Conservation (phyloP, 2,888 invertebrate genomes). For the Drosophila algonquin region DNA sequence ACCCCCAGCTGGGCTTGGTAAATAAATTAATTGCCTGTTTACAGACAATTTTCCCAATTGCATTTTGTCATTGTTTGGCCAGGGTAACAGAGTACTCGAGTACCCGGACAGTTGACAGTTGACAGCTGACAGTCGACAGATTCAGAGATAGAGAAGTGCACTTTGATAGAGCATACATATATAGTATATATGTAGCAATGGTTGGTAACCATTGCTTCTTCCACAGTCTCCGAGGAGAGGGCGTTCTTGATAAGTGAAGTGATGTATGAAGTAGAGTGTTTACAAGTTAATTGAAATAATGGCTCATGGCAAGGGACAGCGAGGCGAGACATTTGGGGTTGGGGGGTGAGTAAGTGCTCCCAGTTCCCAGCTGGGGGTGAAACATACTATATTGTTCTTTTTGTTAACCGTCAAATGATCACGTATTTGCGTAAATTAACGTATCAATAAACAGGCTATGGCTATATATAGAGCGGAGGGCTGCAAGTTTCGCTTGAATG, state of each 20-base stretch:
- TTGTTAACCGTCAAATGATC: slow-evolving; percentile 44
- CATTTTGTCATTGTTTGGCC: slow-evolving; percentile 29
- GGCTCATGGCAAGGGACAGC: slow-evolving; percentile 15
- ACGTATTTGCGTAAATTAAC: slow-evolving; percentile 49
- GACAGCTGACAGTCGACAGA: slow-evolving; percentile 9
- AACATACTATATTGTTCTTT: slow-evolving; percentile 10
- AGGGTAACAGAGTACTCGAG: background rate
- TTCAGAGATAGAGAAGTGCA: slow-evolving; percentile 28
- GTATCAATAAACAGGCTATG: slow-evolving; percentile 36
- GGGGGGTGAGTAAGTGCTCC: slow-evolving; percentile 3
- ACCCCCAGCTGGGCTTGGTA: slow-evolving; percentile 8
- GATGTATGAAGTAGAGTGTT: slow-evolving; percentile 52
- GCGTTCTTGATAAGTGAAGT: slow-evolving; percentile 43
- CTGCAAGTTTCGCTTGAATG: slow-evolving; percentile 15
- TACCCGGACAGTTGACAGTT: background rate
- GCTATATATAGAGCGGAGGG: slow-evolving; percentile 3
- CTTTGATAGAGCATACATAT: slow-evolving; percentile 18
- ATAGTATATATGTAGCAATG: no score
- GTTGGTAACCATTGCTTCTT: no score
- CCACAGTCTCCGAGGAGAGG: background rate
- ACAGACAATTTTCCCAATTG: slow-evolving; percentile 49
- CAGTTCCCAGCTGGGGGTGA: background rate
- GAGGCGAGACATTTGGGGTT: slow-evolving; percentile 5
- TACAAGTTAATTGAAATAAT: slow-evolving; percentile 59
- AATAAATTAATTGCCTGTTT: slow-evolving; percentile 49